A percentile compares a stretch with the other conserved stretches of the same genome.
phyloP scores from a whole-genome alignment of 2,797 vertebrate species.

The Rhyacichthys aspro region DNA sequence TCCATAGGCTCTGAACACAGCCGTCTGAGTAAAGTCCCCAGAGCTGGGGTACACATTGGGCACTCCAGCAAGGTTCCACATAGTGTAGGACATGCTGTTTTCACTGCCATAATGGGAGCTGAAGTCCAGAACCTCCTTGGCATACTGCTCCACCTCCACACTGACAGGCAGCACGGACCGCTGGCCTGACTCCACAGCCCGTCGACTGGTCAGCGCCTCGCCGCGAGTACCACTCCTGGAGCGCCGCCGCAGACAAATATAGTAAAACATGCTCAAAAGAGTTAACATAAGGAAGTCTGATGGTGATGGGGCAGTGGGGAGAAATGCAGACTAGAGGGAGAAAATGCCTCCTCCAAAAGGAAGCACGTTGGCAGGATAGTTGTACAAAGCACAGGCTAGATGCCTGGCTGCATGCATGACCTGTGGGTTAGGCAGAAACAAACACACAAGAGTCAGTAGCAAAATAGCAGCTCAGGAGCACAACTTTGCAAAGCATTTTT shows the following conservation, averaged over 20 bases:
- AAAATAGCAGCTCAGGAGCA: not conserved
- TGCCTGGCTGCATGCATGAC: slow-evolving; percentile 79
- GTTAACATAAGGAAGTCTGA: slow-evolving; percentile 97
- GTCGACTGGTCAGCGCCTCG: slow-evolving; percentile 90
- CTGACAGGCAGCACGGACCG: slow-evolving; percentile 88
- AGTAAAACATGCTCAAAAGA: slow-evolving; percentile 99
- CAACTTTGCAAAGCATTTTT: not conserved
- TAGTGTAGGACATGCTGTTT: slow-evolving; percentile 98
- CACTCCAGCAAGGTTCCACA: slow-evolving; percentile 96
- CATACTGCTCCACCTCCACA: slow-evolving; percentile 92
- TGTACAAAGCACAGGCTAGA: slow-evolving; percentile 65
- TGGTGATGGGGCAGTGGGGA: slow-evolving; percentile 60
- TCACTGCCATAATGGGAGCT: slow-evolving; percentile 99
- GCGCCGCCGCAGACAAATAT: slow-evolving; percentile 97
- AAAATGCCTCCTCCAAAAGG: slow-evolving; percentile 65
- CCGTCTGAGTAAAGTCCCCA: slow-evolving; percentile 97
- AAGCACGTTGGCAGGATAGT: slow-evolving; percentile 47
- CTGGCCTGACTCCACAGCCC: slow-evolving; percentile 90
- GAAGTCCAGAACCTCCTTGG: slow-evolving; percentile 97
- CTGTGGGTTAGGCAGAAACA: slow-evolving; percentile 80
- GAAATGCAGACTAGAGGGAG: slow-evolving; percentile 53
- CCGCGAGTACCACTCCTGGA: slow-evolving; percentile 93
- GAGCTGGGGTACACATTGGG: slow-evolving; percentile 97
- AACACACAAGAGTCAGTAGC: slow-evolving; percentile 38
- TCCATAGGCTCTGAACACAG: slow-evolving; percentile 95